Conservation (phyloP, 2,797 vertebrate genomes). For the Mormyrops boulengeri region DNA sequence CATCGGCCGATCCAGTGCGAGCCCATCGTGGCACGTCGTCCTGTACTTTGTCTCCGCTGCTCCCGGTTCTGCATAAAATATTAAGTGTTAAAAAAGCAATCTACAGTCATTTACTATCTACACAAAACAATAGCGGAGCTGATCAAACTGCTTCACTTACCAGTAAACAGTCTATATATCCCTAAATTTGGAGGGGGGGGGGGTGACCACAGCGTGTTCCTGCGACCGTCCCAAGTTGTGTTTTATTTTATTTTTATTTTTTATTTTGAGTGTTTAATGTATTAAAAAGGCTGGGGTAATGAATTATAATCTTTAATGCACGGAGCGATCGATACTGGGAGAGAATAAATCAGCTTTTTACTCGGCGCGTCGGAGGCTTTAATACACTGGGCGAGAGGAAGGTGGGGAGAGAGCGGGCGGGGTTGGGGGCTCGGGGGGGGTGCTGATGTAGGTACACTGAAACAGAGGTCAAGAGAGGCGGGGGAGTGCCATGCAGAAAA, state of each 20-base stretch:
- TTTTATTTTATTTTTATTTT: slow-evolving; percentile 59
- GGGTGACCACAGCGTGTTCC: slow-evolving; percentile 49
- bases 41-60: background rate
- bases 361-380: slow-evolving; percentile 72
- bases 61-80: background rate
- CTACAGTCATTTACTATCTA: background rate
- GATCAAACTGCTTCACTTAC: background rate
- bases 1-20: background rate
- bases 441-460: slow-evolving; percentile 30
- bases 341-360: slow-evolving; percentile 81
- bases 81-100: background rate
- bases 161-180: background rate
- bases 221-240: slow-evolving; percentile 38
- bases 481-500: slow-evolving; percentile 39
- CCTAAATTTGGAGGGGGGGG: slow-evolving; percentile 26
- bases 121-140: slow-evolving; percentile 15
- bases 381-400: slow-evolving; percentile 67
- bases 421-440: background rate
- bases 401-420: slow-evolving; percentile 30
- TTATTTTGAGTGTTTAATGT: slow-evolving; percentile 80
- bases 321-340: slow-evolving; percentile 71
- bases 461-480: slow-evolving; percentile 25
- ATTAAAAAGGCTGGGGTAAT: slow-evolving; percentile 74
- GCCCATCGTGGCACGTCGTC: background rate
- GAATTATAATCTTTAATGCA: slow-evolving; percentile 84